Evolutionary conservation across 2,888 invertebrate genomes (phyloP).

Genomic region (Hypolimnas misippus): DNA sequence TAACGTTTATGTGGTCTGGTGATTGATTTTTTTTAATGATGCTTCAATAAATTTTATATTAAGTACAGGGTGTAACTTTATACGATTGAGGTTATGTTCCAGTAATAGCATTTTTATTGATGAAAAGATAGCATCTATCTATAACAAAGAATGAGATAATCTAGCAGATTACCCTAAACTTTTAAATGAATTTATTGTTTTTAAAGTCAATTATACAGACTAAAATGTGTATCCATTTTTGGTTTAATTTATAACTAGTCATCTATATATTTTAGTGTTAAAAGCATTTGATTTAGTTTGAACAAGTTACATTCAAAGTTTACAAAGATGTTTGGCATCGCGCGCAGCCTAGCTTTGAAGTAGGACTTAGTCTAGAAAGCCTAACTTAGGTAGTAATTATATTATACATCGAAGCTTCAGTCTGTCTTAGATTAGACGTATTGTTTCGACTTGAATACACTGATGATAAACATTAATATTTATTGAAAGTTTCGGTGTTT

Average conservation of each 20-base stretch:
- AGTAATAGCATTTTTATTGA: too few relatives aligned
- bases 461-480: background rate
- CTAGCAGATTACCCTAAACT: too few relatives aligned
- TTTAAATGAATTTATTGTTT: too few relatives aligned
- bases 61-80: too few relatives aligned
- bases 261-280: constrained; percentile 25
- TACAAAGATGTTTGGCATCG: constrained; percentile 34
- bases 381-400: constrained; percentile 24
- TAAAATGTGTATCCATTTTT: too few relatives aligned
- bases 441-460: background rate
- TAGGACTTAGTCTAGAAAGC: constrained; percentile 28
- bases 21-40: background rate
- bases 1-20: background rate
- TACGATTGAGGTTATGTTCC: too few relatives aligned
- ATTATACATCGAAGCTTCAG: constrained; percentile 18
- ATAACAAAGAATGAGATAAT: too few relatives aligned
- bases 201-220: too few relatives aligned
- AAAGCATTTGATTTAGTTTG: constrained; percentile 17
- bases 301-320: constrained; percentile 30
- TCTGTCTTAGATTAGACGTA: background rate
- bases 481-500: too few relatives aligned
- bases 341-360: constrained; percentile 19
- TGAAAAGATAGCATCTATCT: too few relatives aligned
- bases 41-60: too few relatives aligned
- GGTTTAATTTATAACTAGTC: constrained; percentile 25